Evolutionary conservation across 2,113 vertebrate genomes (phyloP), one percentile per base, ranked within the genome.

Genomic region (Lasiurus borealis): DNA sequence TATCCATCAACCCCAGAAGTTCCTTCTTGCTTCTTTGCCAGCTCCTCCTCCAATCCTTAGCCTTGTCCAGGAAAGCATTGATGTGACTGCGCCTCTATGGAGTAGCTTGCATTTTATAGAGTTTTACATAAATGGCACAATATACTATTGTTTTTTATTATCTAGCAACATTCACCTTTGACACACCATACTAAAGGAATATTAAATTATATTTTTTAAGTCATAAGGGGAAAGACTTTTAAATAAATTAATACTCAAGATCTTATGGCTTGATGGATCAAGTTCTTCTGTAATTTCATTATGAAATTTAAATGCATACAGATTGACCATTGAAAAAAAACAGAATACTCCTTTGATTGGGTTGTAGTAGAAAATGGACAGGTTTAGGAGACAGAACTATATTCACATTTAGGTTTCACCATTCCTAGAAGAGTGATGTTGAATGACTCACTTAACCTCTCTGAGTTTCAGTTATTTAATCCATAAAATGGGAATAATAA

Each of bases 401-500:
- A 80, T 76, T 82, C 36, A 81, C 27, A 93, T 85, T 86, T 92
- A 80, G 77, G 23, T 11, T 90, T 62, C 12, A 44, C 31, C 64
- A 86, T 19, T 23, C 36, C 46, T 88, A 54, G 50, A 81, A 92
- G 52, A 85, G n/a, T 90, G 59, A 77, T 21, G 54, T 50, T 85
- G 66, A 95, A 72, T 85, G 46, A 59, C 27, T 72, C 68, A 81
- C 66, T 88, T 94, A 87, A 93, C 31, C n/a, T 72, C 2, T 52
- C 46, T 85, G 52, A 90, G 57, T 93, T 96, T 80, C 27, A 40
- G 21, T 83, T 85, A 44, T 91, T 94, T 81, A 91, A 93, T 50
- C 59, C 34, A 84, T 90, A 95, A 96, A 68, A 73, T 85, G 66
- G 82, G 23, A 95, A 73, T 78, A 82, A 69, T 80, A 95, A 93